Percentiles rank a stretch among this genome's conserved stretches.
phyloP scores from a whole-genome alignment of 2,797 vertebrate genomes.

The Mormyrus hasselquistii region DNA sequence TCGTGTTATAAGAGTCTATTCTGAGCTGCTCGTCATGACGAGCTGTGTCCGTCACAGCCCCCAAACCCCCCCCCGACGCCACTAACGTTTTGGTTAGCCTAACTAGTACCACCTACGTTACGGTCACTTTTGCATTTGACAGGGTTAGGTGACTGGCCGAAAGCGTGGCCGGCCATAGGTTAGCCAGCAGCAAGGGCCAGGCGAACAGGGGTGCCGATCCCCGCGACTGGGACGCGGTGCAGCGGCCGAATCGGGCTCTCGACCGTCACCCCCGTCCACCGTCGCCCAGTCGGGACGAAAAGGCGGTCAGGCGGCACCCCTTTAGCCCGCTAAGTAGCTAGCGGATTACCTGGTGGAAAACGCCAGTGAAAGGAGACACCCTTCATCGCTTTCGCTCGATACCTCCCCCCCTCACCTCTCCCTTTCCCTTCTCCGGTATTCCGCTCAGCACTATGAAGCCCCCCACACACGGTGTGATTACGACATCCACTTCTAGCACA shows the following conservation, averaged over 20 bases:
- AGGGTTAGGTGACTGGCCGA: background rate
- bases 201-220: background rate
- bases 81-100: background rate
- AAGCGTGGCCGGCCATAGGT: background rate
- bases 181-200: background rate
- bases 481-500: background rate
- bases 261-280: background rate
- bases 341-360: constrained; percentile 19
- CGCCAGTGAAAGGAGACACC: constrained; percentile 24
- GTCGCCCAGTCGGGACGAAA: background rate
- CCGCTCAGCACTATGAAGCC: constrained; percentile 32
- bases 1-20: background rate
- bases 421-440: constrained; percentile 33
- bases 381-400: constrained; percentile 17
- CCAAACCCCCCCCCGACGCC: background rate
- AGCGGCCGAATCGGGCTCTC: background rate
- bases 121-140: background rate
- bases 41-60: background rate
- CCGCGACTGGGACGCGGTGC: background rate
- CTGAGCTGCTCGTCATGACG: background rate
- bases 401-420: constrained; percentile 16
- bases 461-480: constrained; percentile 7
- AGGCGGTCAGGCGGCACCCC: background rate
- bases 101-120: background rate
- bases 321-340: background rate